Percentiles rank a stretch among this genome's conserved stretches.
Evolutionary conservation across 2,113 vertebrate genomes (phyloP).

Genomic region (Platysteira castanea): DNA sequence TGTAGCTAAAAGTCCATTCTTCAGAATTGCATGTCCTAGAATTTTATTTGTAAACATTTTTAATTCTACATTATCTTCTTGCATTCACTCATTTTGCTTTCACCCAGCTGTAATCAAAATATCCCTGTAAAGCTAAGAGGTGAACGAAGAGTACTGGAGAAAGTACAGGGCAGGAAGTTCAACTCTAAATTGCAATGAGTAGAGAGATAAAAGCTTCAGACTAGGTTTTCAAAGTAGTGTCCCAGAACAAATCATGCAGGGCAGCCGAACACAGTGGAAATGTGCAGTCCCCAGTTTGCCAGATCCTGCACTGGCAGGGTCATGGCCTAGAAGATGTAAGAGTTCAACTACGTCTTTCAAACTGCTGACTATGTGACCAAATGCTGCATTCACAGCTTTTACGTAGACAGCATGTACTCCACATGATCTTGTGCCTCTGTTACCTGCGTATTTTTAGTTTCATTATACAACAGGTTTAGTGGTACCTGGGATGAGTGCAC

Average conservation of each 20-base stretch:
- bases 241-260: not conserved
- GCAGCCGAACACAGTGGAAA: not conserved
- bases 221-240: not conserved
- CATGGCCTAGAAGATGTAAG: not conserved
- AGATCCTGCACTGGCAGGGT: not conserved
- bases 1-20: not conserved
- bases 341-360: not conserved
- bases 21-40: not conserved
- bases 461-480: not conserved
- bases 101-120: not conserved
- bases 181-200: not conserved
- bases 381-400: not conserved
- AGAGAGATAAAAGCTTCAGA: not conserved
- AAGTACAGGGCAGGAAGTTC: not conserved
- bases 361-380: not conserved
- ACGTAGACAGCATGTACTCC: not conserved
- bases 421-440: not conserved
- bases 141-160: not conserved
- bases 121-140: not conserved
- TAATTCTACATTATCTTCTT: not conserved
- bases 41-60: not conserved
- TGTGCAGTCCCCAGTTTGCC: not conserved
- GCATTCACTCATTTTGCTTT: not conserved
- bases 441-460: not conserved
- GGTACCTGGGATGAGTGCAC: not conserved